These are phyloP conservation scores for Paradoxurus hermaphroditus DNA, from an alignment of 2,113 vertebrate species.

Conservation along the genomic window DNA sequence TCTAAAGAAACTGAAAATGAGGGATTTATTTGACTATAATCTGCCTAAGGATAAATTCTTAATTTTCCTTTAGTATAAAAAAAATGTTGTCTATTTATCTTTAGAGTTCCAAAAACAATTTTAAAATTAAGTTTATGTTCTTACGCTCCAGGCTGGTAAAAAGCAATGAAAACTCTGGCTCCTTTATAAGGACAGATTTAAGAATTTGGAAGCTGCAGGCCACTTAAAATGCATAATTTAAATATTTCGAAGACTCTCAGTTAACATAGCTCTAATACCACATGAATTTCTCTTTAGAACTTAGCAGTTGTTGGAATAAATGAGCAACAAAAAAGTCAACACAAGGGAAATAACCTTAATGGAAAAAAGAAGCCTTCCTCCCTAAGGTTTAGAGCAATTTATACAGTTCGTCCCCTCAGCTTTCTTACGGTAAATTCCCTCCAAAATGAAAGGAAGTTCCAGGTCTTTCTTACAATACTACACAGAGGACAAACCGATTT, in stretches of 20 bases:
- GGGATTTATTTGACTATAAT: conserved; percentile 26
- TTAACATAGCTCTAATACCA: not conserved
- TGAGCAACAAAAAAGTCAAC: not conserved
- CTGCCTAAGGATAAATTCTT: conserved; percentile 54
- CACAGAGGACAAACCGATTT: not conserved
- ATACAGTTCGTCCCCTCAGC: not conserved
- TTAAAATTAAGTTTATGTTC: conserved; percentile 38
- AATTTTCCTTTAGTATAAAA: conserved; percentile 6
- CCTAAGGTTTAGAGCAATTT: not conserved
- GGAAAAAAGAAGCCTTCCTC: not conserved
- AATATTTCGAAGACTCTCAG: conserved; percentile 15
- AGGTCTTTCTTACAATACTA: not conserved
- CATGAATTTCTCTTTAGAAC: not conserved
- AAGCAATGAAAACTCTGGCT: conserved; percentile 7
- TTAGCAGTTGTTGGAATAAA: not conserved
- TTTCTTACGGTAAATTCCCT: not conserved
- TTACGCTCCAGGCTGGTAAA: conserved; percentile 3
- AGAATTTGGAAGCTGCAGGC: not conserved
- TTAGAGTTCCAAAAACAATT: not conserved
- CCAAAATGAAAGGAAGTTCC: not conserved
- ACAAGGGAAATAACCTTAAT: not conserved
- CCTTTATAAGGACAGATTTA: conserved; percentile 16
- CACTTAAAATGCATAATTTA: conserved; percentile 41
- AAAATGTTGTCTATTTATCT: conserved; percentile 17
- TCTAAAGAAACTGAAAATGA: not conserved